Evolutionary conservation across 2,113 vertebrate species (phyloP).

Genomic region (Otis tarda): DNA sequence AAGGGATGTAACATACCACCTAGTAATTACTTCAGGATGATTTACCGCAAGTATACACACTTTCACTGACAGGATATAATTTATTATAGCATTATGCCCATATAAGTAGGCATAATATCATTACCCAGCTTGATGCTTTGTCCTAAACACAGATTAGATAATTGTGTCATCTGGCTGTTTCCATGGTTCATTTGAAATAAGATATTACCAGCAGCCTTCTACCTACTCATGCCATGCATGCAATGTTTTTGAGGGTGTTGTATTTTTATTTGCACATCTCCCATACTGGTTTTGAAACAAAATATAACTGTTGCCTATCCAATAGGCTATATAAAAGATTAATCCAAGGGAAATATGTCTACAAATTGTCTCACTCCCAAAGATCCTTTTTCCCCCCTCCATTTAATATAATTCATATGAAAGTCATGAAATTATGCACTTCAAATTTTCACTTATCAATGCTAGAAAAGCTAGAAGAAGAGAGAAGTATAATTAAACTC

Average conservation of each 20-base stretch:
- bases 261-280: not conserved
- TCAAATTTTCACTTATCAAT: not conserved
- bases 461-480: not conserved
- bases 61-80: not conserved
- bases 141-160: not conserved
- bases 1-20: not conserved
- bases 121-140: not conserved
- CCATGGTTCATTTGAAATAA: not conserved
- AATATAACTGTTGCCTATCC: not conserved
- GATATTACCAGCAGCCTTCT: not conserved
- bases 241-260: not conserved
- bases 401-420: not conserved
- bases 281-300: not conserved
- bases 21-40: not conserved
- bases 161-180: not conserved
- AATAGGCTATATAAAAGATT: not conserved
- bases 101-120: not conserved
- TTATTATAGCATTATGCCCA: not conserved
- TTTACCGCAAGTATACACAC: not conserved
- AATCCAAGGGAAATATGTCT: not conserved
- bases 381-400: accelerated
- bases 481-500: not conserved
- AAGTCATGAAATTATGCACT: not conserved
- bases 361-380: not conserved
- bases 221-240: not conserved